A percentile compares a stretch with the other conserved stretches of the same genome.
phyloP scores from a whole-genome alignment of 2,797 vertebrate genomes.

The Enteromius fasciolatus region DNA sequence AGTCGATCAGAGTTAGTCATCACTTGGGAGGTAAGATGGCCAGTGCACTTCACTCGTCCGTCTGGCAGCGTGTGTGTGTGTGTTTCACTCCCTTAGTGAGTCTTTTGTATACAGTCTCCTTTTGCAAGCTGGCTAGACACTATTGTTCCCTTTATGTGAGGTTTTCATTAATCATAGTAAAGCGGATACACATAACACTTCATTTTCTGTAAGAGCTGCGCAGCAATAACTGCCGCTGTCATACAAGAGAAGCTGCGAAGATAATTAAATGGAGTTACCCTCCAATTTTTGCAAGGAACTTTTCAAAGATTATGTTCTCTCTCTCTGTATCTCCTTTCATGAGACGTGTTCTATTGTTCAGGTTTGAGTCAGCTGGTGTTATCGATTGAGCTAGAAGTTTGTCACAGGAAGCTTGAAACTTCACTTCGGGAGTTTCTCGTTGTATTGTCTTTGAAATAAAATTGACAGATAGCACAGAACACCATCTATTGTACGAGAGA shows the following conservation, averaged over 20 bases:
- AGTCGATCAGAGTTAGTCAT: conserved; percentile 98
- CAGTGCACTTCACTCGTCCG: background rate
- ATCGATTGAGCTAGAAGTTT: conserved; percentile 38
- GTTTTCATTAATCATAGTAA: conserved; percentile 70
- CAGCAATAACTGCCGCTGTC: conserved; percentile 76
- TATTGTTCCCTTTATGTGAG: conserved; percentile 66
- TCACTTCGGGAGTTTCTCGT: background rate
- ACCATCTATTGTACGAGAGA: background rate
- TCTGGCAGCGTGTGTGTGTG: background rate
- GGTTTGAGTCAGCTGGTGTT: conserved; percentile 16
- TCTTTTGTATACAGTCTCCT: conserved; percentile 43
- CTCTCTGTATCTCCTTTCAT: conserved; percentile 25
- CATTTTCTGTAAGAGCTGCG: conserved; percentile 71
- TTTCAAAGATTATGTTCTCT: conserved; percentile 58
- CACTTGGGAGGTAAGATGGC: conserved; percentile 92
- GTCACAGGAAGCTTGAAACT: conserved; percentile 37
- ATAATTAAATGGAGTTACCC: conserved; percentile 75
- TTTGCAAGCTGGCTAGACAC: conserved; percentile 61
- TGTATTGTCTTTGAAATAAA: conserved; percentile 40
- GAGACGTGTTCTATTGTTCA: conserved; percentile 15
- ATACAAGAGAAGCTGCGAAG: conserved; percentile 66
- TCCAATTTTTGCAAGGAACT: conserved; percentile 62
- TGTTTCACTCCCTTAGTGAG: conserved; percentile 3
- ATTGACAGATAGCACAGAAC: background rate
- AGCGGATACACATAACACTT: conserved; percentile 73